These are phyloP conservation scores for Camelus bactrianus DNA, from an alignment of 2,113 vertebrate genomes.

Conservation along the genomic window DNA sequence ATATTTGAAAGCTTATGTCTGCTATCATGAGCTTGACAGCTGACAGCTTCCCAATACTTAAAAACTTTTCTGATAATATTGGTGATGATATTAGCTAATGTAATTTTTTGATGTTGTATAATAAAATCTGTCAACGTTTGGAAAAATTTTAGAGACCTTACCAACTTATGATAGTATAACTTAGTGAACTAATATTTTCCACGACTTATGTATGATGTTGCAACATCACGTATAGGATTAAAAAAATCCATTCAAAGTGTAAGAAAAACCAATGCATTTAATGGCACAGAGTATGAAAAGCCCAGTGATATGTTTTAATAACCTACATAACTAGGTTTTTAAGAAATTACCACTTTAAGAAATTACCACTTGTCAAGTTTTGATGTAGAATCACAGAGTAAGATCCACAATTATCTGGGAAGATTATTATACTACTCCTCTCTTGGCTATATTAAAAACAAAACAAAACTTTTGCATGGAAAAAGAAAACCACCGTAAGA, in stretches of 20 bases:
- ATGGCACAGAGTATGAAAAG: background rate
- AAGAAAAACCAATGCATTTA: background rate
- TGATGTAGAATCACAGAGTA: background rate
- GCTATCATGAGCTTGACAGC: background rate
- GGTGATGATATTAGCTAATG: background rate
- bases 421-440: background rate
- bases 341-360: background rate
- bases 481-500: background rate
- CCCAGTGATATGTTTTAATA: conserved; percentile 20
- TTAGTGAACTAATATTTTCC: background rate
- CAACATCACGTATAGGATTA: background rate
- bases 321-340: background rate
- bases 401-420: conserved; percentile 13
- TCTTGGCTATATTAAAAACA: conserved; percentile 14
- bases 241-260: background rate
- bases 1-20: background rate
- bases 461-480: background rate
- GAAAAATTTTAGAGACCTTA: background rate
- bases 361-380: background rate
- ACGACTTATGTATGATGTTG: background rate
- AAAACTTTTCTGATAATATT: background rate
- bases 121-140: conserved; percentile 25
- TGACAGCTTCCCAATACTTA: background rate
- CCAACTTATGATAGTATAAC: background rate
- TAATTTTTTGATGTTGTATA: conserved; percentile 20